A percentile compares a stretch with the other conserved stretches of the same genome.
These are phyloP conservation scores for Drosophila neonasuta DNA, from an alignment of 2,888 invertebrate species.

Conservation along the genomic window DNA sequence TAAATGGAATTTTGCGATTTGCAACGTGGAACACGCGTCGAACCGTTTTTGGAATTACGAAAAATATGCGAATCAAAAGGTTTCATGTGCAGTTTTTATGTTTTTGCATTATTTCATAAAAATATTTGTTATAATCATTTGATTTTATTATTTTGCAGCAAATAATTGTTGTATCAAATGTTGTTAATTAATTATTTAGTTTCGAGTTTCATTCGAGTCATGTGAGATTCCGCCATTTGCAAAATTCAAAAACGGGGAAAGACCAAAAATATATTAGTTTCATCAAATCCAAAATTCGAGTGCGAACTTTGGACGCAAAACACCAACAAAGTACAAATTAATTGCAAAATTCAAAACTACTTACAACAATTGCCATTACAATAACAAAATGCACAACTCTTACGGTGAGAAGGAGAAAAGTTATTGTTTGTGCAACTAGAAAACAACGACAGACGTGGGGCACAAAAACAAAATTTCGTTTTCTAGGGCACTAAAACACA, in stretches of 20 bases:
- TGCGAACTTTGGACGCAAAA: slow-evolving; percentile 23
- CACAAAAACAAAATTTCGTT: slow-evolving; percentile 42
- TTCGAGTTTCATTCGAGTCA: slow-evolving; percentile 17
- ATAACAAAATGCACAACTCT: slow-evolving; percentile 42
- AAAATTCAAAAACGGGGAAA: slow-evolving; percentile 73
- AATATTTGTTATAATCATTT: slow-evolving; percentile 20
- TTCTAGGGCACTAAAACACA: slow-evolving; percentile 33
- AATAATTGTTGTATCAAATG: slow-evolving; percentile 32
- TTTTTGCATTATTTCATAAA: slow-evolving; percentile 22
- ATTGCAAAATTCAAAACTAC: slow-evolving; percentile 57
- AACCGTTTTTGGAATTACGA: slow-evolving; percentile 57
- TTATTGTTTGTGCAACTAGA: slow-evolving; percentile 44
- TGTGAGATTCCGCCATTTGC: slow-evolving; percentile 45
- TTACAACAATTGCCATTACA: slow-evolving; percentile 52
- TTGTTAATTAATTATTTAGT: slow-evolving; percentile 17
- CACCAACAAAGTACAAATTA: slow-evolving; percentile 12
- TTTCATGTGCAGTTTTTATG: slow-evolving; percentile 41
- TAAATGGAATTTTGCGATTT: slow-evolving; percentile 22
- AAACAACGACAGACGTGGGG: slow-evolving; percentile 29
- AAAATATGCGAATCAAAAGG: slow-evolving; percentile 43
- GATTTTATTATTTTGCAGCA: slow-evolving; percentile 25
- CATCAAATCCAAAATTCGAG: slow-evolving; percentile 44
- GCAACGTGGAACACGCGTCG: slow-evolving; percentile 25
- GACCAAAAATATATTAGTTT: slow-evolving; percentile 76
- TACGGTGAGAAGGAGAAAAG: slow-evolving; percentile 29